These are phyloP conservation scores for Stratiomys singularior DNA, from an alignment of 2,888 invertebrate genomes.

Conservation along the genomic window DNA sequence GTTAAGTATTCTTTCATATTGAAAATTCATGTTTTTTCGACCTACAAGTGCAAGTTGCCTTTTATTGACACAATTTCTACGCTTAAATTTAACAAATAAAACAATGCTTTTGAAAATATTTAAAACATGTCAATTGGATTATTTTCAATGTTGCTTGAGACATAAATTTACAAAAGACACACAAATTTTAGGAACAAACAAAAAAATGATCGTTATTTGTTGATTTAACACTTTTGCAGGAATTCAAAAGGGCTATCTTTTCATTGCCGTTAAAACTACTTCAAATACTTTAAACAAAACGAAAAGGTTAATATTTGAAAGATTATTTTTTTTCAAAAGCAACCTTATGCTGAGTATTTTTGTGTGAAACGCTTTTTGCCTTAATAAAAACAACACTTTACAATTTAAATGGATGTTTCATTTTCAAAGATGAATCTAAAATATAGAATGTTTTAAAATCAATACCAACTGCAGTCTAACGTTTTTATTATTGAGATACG, in stretches of 20 bases:
- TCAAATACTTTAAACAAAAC: conserved; percentile 24
- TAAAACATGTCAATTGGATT: too few species aligned
- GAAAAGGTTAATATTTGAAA: not conserved
- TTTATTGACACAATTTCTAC: conserved; percentile 10
- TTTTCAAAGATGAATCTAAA: too few species aligned
- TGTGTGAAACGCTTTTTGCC: conserved; percentile 45
- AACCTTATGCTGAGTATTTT: conserved; percentile 38
- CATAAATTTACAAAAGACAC: too few species aligned
- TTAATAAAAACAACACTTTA: conserved; percentile 33
- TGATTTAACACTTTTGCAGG: not conserved
- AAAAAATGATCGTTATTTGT: too few species aligned
- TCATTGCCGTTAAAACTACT: conserved; percentile 19
- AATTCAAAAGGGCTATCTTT: conserved; percentile 27
- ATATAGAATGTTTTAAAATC: too few species aligned
- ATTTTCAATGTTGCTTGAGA: too few species aligned
- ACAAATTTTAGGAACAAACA: too few species aligned
- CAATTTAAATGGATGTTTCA: not conserved
- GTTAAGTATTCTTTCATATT: not conserved
- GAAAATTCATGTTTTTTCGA: not conserved
- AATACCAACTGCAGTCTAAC: too few species aligned
- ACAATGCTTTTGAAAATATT: too few species aligned
- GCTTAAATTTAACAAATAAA: too few species aligned
- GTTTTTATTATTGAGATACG: too few species aligned
- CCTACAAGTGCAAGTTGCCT: conserved; percentile 31
- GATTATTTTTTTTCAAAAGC: not conserved